Evolutionary conservation across 2,797 vertebrate species (phyloP).

Genomic region (Trematomus bernacchii): DNA sequence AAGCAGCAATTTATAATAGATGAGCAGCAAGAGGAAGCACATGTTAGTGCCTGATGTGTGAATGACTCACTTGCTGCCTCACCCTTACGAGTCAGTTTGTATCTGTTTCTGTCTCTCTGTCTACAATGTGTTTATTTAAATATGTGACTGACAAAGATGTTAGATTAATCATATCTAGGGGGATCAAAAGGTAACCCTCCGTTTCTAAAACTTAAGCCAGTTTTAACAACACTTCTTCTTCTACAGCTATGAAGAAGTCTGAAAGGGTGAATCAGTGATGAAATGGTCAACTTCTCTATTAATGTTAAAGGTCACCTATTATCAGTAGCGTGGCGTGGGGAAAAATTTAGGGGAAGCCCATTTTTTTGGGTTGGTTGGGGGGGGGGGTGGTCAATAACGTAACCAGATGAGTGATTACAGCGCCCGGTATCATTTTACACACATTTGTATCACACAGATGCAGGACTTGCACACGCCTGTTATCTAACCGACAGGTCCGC

Average conservation of each 20-base stretch:
- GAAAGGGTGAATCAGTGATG: neutral
- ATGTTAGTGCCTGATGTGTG: slow-evolving; percentile 28
- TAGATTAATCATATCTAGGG: neutral
- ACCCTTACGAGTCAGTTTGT: slow-evolving; percentile 9
- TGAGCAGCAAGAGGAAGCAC: slow-evolving; percentile 40
- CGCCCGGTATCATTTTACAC: too few species aligned
- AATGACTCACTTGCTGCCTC: slow-evolving; percentile 20
- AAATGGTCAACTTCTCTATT: slow-evolving; percentile 2
- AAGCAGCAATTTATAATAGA: slow-evolving; percentile 56
- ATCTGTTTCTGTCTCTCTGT: slow-evolving; percentile 1
- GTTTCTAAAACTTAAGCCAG: neutral
- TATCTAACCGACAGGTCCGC: too few species aligned
- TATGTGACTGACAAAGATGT: neutral
- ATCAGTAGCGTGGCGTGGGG: too few species aligned
- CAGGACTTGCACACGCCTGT: too few species aligned
- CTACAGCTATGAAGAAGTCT: neutral
- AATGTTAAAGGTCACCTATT: neutral
- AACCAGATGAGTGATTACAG: too few species aligned
- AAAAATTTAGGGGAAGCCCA: too few species aligned
- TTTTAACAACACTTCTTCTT: neutral
- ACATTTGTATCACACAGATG: too few species aligned
- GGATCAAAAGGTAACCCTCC: neutral
- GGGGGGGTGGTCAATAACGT: too few species aligned
- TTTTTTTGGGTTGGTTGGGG: too few species aligned
- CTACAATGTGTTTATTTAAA: slow-evolving; percentile 7